Evolutionary conservation across 2,888 invertebrate genomes (phyloP).

Genomic region (Epistrophe grossulariae): DNA sequence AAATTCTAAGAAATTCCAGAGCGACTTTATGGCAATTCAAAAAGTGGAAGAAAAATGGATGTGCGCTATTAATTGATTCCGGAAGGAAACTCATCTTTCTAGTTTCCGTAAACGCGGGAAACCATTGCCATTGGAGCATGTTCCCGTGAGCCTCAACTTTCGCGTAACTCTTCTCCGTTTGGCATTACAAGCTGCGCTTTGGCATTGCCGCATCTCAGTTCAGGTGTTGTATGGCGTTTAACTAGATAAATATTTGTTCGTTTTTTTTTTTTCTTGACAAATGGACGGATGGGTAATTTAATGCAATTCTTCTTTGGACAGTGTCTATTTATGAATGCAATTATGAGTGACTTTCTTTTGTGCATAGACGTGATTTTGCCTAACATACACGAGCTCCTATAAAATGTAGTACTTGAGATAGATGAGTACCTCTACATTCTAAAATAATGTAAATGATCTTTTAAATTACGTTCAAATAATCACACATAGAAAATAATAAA

Average conservation of each 20-base stretch:
- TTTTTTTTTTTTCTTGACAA: constrained; percentile 10
- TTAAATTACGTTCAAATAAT: neutral
- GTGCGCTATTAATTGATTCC: constrained; percentile 81
- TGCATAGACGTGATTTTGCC: constrained; percentile 14
- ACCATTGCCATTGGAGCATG: constrained; percentile 29
- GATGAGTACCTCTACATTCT: neutral
- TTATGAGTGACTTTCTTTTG: constrained; percentile 69
- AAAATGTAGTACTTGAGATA: constrained; percentile 6
- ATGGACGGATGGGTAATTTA: constrained; percentile 58
- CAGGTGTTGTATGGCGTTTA: constrained; percentile 47
- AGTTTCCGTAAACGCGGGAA: constrained; percentile 77
- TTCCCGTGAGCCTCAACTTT: constrained; percentile 46
- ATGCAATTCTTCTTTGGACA: constrained; percentile 57
- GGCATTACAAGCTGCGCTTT: constrained; percentile 40
- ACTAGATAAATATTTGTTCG: constrained; percentile 37
- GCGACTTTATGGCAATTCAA: constrained; percentile 33
- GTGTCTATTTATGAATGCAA: constrained; percentile 60
- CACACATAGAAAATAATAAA: neutral
- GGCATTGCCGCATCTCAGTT: constrained; percentile 29
- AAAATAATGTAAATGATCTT: neutral
- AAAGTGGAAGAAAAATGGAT: constrained; percentile 38
- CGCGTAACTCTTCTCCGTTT: constrained; percentile 58
- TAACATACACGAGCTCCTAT: neutral
- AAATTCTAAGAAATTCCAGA: constrained; percentile 73
- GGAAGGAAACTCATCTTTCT: constrained; percentile 83